Percentiles rank a stretch among this genome's conserved stretches.
Evolutionary conservation across 2,113 vertebrate species (phyloP).

Genomic region (Hemiprocne comata): DNA sequence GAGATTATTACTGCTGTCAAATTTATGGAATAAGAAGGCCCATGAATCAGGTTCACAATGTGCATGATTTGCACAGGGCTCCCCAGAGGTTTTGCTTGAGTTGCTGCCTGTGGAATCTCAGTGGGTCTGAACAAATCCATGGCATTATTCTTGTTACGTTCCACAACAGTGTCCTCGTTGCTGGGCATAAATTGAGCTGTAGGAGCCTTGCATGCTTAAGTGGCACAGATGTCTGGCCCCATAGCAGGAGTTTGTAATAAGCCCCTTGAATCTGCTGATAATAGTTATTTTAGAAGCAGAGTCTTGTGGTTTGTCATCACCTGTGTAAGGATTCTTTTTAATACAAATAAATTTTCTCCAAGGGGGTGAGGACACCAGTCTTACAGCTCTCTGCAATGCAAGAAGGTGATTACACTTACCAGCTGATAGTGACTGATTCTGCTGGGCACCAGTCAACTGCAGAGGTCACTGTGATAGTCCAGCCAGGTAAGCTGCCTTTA

Average conservation of each 20-base stretch:
- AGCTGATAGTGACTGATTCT: slow-evolving; percentile 94
- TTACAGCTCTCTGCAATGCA: slow-evolving; percentile 96
- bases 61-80: background rate
- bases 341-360: background rate
- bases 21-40: background rate
- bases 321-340: background rate
- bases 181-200: background rate
- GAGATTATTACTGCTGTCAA: background rate
- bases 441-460: slow-evolving; percentile 91
- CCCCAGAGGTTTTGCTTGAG: background rate
- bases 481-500: slow-evolving; percentile 84
- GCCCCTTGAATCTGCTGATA: background rate
- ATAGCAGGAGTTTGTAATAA: background rate
- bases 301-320: background rate
- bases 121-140: background rate
- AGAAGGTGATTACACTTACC: slow-evolving; percentile 97
- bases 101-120: background rate
- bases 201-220: background rate
- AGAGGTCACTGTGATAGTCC: slow-evolving; percentile 95
- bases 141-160: background rate
- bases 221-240: background rate
- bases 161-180: background rate
- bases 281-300: background rate
- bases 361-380: slow-evolving; percentile 92
- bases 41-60: background rate